These are phyloP conservation scores for Macroglossus sobrinus DNA, from an alignment of 2,113 vertebrate genomes.

Conservation along the genomic window DNA sequence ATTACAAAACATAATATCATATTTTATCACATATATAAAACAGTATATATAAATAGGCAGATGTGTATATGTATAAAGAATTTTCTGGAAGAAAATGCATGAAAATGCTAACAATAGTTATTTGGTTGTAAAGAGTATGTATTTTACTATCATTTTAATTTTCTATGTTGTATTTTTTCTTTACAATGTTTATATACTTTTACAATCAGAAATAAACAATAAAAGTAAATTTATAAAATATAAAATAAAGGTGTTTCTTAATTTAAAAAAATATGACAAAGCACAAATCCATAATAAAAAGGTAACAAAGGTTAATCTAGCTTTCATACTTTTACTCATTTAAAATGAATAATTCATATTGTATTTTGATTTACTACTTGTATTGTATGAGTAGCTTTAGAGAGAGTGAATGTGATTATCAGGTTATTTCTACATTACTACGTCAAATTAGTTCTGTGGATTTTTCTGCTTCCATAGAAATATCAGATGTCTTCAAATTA, in stretches of 20 bases:
- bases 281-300: constrained; percentile 36
- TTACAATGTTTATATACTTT: constrained; percentile 7
- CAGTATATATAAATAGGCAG: background rate
- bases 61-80: background rate
- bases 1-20: background rate
- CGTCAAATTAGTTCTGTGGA: constrained; percentile 22
- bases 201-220: background rate
- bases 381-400: constrained; percentile 20
- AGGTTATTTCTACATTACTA: constrained; percentile 32
- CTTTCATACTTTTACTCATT: constrained; percentile 38
- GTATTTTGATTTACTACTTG: constrained; percentile 10
- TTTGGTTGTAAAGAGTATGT: background rate
- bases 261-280: constrained; percentile 2
- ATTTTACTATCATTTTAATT: background rate
- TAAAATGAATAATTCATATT: constrained; percentile 29
- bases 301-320: background rate
- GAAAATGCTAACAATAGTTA: constrained; percentile 14
- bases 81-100: constrained; percentile 35
- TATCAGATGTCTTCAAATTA: constrained; percentile 11
- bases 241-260: constrained; percentile 22
- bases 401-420: background rate
- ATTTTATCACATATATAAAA: background rate
- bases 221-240: constrained; percentile 41
- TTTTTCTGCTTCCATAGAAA: constrained; percentile 41
- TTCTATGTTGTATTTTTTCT: background rate